A percentile compares a stretch with the other conserved stretches of the same genome.
Evolutionary conservation across 2,113 vertebrate species (phyloP).

Genomic region (Paracanthobrama guichenoti): DNA sequence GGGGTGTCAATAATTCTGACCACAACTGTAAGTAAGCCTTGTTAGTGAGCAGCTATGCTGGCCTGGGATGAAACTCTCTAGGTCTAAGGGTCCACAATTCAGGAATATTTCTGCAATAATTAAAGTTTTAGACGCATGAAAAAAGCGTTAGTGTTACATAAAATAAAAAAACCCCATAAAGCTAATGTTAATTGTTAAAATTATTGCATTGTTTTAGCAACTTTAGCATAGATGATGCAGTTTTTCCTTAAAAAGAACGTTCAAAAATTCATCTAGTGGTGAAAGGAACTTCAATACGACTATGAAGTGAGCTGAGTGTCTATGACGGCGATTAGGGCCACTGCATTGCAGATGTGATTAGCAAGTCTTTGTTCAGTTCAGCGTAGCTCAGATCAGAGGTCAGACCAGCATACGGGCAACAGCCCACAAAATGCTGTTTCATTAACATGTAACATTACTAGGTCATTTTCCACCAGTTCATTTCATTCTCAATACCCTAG

Average conservation of each 20-base stretch:
- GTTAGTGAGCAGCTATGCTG: no score
- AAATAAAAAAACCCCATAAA: not conserved
- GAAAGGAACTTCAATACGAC: constrained; percentile 17
- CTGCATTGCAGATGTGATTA: constrained; percentile 68
- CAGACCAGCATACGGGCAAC: constrained; percentile 38
- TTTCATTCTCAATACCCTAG: constrained; percentile 38
- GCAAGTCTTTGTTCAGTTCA: constrained; percentile 45
- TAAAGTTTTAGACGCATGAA: not conserved
- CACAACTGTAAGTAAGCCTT: no score
- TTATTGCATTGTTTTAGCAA: not conserved
- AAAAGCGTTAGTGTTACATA: not conserved
- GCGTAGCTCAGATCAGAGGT: constrained; percentile 50
- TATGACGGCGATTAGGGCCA: constrained; percentile 48
- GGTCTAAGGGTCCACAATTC: no score
- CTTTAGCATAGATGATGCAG: not conserved
- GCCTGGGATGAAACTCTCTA: no score
- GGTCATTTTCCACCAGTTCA: constrained; percentile 30
- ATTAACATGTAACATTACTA: constrained; percentile 21
- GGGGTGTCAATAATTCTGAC: no score
- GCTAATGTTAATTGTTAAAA: not conserved
- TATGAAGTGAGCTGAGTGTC: constrained; percentile 8
- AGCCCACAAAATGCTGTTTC: constrained; percentile 45
- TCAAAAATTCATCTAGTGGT: not conserved
- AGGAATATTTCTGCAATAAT: not conserved
- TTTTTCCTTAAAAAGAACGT: not conserved